Evolutionary conservation across 2,797 vertebrate species (phyloP), one percentile per base, ranked within the genome.

Genomic region (Chrysocyon brachyurus): DNA sequence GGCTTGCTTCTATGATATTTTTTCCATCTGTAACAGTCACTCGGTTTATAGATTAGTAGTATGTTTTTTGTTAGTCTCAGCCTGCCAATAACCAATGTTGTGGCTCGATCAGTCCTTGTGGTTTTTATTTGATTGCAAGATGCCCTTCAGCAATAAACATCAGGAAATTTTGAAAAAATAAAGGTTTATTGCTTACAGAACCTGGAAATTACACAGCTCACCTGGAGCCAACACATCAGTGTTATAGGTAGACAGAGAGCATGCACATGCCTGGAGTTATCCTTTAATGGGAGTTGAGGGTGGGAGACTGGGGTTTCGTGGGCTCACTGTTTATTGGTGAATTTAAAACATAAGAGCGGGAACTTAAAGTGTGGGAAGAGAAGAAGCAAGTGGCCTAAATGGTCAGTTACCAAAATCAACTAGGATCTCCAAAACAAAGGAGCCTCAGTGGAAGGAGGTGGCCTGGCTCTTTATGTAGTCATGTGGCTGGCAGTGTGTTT

Each of bases 41-140:
- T 97, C 36, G 79, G 24, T 92, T 91, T 92, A 36, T 87, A 61
- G 85, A 78, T 83, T 75, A 59, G 40, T 78, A 56, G 52, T 56
- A 19, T 56, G 28, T 19, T 33, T 79, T 79, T 54, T 56, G 52
- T 56, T 22, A 17, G 54, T 79, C 19, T 79, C 21, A 54, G 19
- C 52, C 31, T 79, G 6, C 22, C 52, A 12, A 8, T 54, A 33
- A n/a, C 12, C 77, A 56, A 11, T 56, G 11, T 56, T 56, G 6
- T 56, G 73, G 17, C 77, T 79, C 21, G 52, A 56, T 17, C 19
- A 78, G 11, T 3, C 52, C 77, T 79, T 56, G 52, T 79, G 77
- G 77, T 79, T 56, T 56, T 56, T 79, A 56, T 56, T 79, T 22
- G 46, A 31, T 77, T 77, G 9, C 73, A 77, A 52, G 16, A 77